Evolutionary conservation across 2,888 invertebrate species (phyloP).

Genomic region (Isoperla grammatica): DNA sequence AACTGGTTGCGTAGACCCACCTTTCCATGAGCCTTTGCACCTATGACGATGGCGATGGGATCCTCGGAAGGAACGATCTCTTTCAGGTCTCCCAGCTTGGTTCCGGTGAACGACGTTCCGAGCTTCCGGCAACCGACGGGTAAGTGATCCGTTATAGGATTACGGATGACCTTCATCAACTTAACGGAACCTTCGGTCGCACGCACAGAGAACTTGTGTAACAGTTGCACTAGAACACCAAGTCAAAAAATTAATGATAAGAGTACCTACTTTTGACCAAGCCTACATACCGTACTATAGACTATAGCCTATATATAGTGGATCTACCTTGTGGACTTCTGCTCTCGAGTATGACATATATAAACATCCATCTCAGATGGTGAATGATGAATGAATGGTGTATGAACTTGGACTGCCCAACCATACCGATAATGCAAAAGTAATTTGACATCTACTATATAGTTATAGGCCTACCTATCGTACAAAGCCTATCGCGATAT

Average conservation of each 20-base stretch:
- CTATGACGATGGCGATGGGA: constrained; percentile 86
- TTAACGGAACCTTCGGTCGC: constrained; percentile 86
- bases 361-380: too few relatives aligned
- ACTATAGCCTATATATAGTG: too few relatives aligned
- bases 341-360: too few relatives aligned
- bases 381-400: too few relatives aligned
- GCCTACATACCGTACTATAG: neutral
- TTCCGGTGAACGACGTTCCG: constrained; percentile 83
- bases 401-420: too few relatives aligned
- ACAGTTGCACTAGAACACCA: constrained; percentile 75
- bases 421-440: too few relatives aligned
- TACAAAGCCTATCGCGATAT: too few relatives aligned
- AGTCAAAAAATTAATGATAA: neutral
- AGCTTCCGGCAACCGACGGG: constrained; percentile 91
- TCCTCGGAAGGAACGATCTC: constrained; percentile 75
- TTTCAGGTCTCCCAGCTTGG: constrained; percentile 60
- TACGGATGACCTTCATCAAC: constrained; percentile 92
- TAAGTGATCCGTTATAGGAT: constrained; percentile 89
- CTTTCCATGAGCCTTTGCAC: constrained; percentile 97
- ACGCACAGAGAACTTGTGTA: constrained; percentile 90
- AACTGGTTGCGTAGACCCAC: too few relatives aligned
- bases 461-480: too few relatives aligned
- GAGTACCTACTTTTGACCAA: too few relatives aligned
- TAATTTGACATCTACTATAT: too few relatives aligned
- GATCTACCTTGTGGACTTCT: too few relatives aligned